Evolutionary conservation across 2,888 invertebrate species (phyloP), one percentile per base, ranked within the genome.

Genomic region (Luffia ferchaultella): DNA sequence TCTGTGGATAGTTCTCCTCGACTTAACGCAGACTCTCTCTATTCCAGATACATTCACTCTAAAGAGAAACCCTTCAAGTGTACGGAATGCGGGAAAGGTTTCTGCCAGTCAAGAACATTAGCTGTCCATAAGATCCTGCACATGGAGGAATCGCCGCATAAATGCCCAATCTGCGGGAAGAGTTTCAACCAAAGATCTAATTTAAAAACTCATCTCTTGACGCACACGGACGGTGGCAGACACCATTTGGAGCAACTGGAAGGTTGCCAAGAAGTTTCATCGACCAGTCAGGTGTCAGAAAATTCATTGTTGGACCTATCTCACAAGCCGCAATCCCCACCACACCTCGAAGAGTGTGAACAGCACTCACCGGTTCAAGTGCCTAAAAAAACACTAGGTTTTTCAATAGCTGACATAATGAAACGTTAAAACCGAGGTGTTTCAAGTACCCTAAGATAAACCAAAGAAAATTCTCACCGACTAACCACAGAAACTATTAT

Each of bases 61-160:
- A 98, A 98, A 70, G 97, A 98, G 77, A 98, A 98, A 73, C 98
- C 98, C 0, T 98, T 98, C 84, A 98, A 97, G 69, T 99, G 98
- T 75, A 89, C 88, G 2, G 94, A 97, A 62, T 98, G 98, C 73
- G 97, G 97, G 45, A 98, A 98, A 79, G 98, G 98, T 2, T 98
- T 99, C 79, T 99, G 98, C 72, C 98, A 98, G 70, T 95, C 96
- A 18, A 87, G 98, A 48, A 98, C 98, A 0, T 83, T 98, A 58
- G 96, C 97, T 1, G 97, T 97, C 1, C 98, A 98, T 83, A 94
- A 93, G 74, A 95, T 96, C 57, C 88, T 96, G 20, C 97, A 97
- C 70, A 88, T 94, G 88, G 95, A 96, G 75, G 95, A 96, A 73
- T 94, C 95, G 2, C 95, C 96, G 0, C 96, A 96, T 74, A 96